Base-by-base conservation (phyloP, 1,140 invertebrate species). In the Thalassaphorura encarpata region DNA sequence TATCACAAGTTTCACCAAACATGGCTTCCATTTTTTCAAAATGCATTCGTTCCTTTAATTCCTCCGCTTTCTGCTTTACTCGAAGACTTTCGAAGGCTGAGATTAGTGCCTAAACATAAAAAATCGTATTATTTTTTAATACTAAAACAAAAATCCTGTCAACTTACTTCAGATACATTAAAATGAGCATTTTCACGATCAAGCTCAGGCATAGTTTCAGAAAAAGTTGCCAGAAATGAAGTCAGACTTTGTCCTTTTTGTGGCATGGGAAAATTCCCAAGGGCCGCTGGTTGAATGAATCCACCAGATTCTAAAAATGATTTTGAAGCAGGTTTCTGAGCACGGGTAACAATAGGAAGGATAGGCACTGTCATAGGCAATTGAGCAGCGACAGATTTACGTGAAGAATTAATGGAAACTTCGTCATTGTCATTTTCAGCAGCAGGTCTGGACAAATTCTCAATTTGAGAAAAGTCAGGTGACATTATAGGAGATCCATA, bases 141-240 rank as follows among this genome's bases (percentile, higher is more conserved):
- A n/a, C n/a, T n/a, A n/a, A n/a, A n/a, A n/a, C n/a, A n/a, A n/a
- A n/a, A n/a, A n/a, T n/a, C n/a, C n/a, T n/a, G n/a, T n/a, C n/a
- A n/a, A n/a, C n/a, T n/a, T n/a, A n/a, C n/a, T n/a, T 91, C 87
- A 8, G 81, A 87, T 56, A 89, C 83, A 66, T 78, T 83, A 69
- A 91, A 91, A 71, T 91, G 87, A 0, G 86, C 85, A 72, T 89
- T 90, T 73, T 91, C 87, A 67, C 83, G 78, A 62, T 89, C 86
- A 48, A 90, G 70, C 66, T 88, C 84, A 8, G 84, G 85, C 67
- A 84, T 83, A 33, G 6, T 21, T 62, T 78, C 72, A 26, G 80
- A 76, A 66, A 84, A 83, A 21, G 84, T 84, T 3, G 82, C 80
- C 2, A 89, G 68, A 67, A 87, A 89, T 50, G 80, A 81, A 3